phyloP scores from a whole-genome alignment of 2,113 vertebrate genomes.

The Uria lomvia region DNA sequence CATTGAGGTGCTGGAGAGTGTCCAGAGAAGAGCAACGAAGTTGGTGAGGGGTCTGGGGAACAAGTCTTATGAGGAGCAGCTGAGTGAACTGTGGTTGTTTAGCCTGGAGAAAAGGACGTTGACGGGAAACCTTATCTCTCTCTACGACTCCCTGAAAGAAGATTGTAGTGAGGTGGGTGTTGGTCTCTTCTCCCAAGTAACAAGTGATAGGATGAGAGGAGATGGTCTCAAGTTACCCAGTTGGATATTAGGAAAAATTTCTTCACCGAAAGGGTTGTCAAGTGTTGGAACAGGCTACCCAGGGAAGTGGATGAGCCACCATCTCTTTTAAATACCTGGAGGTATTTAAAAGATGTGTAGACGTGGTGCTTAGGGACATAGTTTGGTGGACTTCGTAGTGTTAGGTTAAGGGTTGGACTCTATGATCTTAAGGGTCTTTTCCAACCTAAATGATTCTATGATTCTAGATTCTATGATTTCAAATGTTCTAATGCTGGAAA shows the following conservation, averaged over 20 bases:
- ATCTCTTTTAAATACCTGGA: neutral
- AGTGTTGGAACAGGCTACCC: neutral
- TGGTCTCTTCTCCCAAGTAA: neutral
- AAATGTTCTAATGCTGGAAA: neutral
- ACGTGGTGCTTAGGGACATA: fast-evolving
- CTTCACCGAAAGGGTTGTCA: fast-evolving
- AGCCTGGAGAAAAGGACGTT: neutral
- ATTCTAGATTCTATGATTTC: neutral
- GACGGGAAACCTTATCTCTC: fast-evolving
- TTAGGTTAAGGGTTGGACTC: neutral
- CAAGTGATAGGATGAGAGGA: neutral
- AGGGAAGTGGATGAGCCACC: too few species aligned
- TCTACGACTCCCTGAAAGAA: neutral
- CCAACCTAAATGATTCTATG: neutral
- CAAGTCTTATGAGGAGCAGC: fast-evolving
- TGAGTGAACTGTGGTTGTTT: neutral
- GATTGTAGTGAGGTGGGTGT: neutral
- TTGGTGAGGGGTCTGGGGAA: neutral
- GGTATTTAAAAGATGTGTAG: neutral
- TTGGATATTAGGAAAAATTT: neutral
- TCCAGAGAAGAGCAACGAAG: fast-evolving
- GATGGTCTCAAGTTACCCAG: neutral
- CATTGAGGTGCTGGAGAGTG: neutral
- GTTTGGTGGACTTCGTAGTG: neutral
- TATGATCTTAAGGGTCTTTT: neutral